Percentiles rank a stretch among this genome's conserved stretches.
Evolutionary conservation across 2,888 invertebrate genomes (phyloP).

Genomic region (Osmoderma eremita): DNA sequence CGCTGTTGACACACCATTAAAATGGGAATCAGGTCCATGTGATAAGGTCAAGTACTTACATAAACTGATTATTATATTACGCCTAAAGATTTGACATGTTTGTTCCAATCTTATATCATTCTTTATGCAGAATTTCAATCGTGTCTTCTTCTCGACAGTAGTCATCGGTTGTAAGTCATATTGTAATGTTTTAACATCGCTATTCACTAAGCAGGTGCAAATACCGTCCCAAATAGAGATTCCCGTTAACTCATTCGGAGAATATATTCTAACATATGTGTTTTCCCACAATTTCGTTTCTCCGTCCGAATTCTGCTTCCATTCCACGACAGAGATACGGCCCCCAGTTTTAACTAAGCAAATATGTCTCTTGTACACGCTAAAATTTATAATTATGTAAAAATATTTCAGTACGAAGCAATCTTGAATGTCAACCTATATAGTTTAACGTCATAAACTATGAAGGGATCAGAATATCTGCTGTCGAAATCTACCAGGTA

Average conservation of each 20-base stretch:
- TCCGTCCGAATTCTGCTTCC: slow-evolving; percentile 49
- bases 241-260: slow-evolving; percentile 58
- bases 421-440: slow-evolving; percentile 50
- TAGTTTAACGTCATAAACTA: slow-evolving; percentile 55
- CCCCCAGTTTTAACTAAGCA: slow-evolving; percentile 61
- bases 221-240: slow-evolving; percentile 60
- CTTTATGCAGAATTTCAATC: slow-evolving; percentile 47
- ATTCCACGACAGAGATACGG: slow-evolving; percentile 57
- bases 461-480: slow-evolving; percentile 44
- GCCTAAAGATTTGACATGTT: slow-evolving; percentile 55
- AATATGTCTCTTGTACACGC: slow-evolving; percentile 58
- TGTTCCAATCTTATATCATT: slow-evolving; percentile 49
- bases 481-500: slow-evolving; percentile 47
- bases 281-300: slow-evolving; percentile 55
- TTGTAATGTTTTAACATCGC: slow-evolving; percentile 57
- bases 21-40: neutral
- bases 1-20: slow-evolving; percentile 49
- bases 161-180: slow-evolving; percentile 55
- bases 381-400: slow-evolving; percentile 48
- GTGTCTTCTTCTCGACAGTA: slow-evolving; percentile 46
- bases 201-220: slow-evolving; percentile 59
- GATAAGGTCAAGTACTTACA: slow-evolving; percentile 53
- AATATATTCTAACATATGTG: slow-evolving; percentile 60
- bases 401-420: slow-evolving; percentile 6
- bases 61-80: slow-evolving; percentile 59